Base-by-base conservation (phyloP, 1,140 invertebrate genomes). In the Drosophila paulistorum region DNA sequence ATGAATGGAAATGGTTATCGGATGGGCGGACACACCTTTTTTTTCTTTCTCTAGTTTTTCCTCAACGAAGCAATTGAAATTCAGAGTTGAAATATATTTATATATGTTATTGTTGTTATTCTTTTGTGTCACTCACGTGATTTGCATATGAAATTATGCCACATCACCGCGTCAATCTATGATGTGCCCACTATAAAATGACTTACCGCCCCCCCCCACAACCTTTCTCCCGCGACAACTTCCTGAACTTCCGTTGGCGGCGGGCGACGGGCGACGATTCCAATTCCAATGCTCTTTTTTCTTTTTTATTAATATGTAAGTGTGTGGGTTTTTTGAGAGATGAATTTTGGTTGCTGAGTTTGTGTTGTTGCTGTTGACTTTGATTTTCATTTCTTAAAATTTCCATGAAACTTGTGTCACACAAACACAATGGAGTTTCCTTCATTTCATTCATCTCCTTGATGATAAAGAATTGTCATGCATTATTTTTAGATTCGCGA, bases 121-220 rank as follows among this genome's bases (percentile, higher is more conserved):
- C 23, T 42, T 51, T 37, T 68, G 67, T 72, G 68, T 79, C 76
- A 71, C 73, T 71, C 45, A 55, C 72, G 63, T 76, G 72, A 86
- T 86, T 86, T 71, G 76, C 83, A 86, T 86, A 87, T 70, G 77
- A 70, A 87, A 86, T 79, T 58, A 69, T 69, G 75, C 67, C 82
- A 74, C 78, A 71, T 65, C 71, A 71, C 74, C 61, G 33, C 61
- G 35, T 39, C 58, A 39, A 68, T 26, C 23, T 33, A 51, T 42
- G 42, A 39, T 42, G 68, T 45, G 41, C 63, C 54, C 42, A 42
- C 48, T 39, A 45, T 30, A 26, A 7, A 23, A 10, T 37, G 6
- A 55, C 23, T 6, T n/a, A n/a, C 13, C 23, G n/a, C 13, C 54
- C 26, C 35, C 39, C 20, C 11, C 59, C 37, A 0, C 35, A 17